Conservation (phyloP, 2,797 vertebrate species). For the Buphagus erythrorhynchus region DNA sequence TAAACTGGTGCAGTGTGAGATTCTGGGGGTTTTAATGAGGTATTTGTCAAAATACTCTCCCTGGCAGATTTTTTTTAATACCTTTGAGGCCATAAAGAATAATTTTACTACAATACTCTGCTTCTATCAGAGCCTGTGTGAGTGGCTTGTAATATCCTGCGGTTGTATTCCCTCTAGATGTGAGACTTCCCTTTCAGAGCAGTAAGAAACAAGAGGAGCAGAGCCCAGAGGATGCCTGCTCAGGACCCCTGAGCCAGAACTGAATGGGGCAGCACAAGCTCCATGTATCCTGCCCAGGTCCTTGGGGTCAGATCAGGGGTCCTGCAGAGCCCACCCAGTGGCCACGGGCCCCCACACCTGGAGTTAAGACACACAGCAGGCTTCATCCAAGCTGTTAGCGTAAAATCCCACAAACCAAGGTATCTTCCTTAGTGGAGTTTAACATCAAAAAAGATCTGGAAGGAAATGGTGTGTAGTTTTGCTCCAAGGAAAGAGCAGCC, state of each 20-base stretch:
- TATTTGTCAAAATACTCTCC: conserved; percentile 58
- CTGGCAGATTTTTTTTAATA: conserved; percentile 17
- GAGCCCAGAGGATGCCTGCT: neutral
- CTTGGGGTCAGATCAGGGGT: neutral
- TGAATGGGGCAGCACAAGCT: neutral
- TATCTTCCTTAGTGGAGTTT: neutral
- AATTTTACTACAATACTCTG: conserved; percentile 41
- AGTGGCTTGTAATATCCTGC: conserved; percentile 32
- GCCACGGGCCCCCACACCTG: rapidly evolving
- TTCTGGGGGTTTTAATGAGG: conserved; percentile 49
- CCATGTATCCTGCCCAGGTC: neutral
- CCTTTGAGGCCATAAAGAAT: conserved; percentile 44
- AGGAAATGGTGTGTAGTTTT: neutral
- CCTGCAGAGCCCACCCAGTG: neutral
- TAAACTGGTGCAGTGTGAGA: conserved; percentile 55
- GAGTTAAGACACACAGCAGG: neutral
- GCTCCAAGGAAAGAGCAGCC: neutral
- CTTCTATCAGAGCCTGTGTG: neutral
- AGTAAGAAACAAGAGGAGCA: neutral
- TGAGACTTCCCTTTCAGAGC: neutral
- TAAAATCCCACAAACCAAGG: neutral
- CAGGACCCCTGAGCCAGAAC: neutral
- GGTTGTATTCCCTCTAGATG: neutral
- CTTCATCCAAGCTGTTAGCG: neutral
- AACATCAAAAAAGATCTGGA: neutral